A percentile compares a stretch with the other conserved stretches of the same genome.
These are phyloP conservation scores for Tiliacea citrago DNA, from an alignment of 2,888 invertebrate genomes.

Conservation along the genomic window DNA sequence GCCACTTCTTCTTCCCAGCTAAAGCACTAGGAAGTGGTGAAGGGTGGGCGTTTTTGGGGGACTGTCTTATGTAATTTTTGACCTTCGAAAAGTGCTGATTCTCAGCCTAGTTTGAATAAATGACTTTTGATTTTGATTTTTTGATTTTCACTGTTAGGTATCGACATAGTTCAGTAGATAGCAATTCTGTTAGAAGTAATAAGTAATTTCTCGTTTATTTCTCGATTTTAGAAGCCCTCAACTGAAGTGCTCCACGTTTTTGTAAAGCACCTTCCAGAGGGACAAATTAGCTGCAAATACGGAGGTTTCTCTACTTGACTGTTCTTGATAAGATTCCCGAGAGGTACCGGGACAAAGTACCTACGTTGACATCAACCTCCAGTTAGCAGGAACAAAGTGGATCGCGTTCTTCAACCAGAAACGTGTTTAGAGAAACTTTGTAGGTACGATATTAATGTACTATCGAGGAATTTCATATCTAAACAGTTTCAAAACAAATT, in stretches of 20 bases:
- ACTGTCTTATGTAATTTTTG: too few relatives aligned
- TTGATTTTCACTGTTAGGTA: too few relatives aligned
- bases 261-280: slow-evolving; percentile 27
- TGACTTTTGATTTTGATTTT: too few relatives aligned
- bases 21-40: too few relatives aligned
- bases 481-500: too few relatives aligned
- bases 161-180: background rate
- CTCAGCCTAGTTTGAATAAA: too few relatives aligned
- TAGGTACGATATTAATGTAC: background rate
- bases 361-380: slow-evolving; percentile 16
- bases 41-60: too few relatives aligned
- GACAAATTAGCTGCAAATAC: slow-evolving; percentile 49
- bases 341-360: slow-evolving; percentile 5
- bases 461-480: too few relatives aligned
- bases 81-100: too few relatives aligned
- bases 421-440: background rate
- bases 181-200: background rate
- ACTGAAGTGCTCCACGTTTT: slow-evolving; percentile 17
- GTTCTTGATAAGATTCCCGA: slow-evolving; percentile 37
- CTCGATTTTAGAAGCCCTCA: slow-evolving; percentile 2
- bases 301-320: slow-evolving; percentile 15
- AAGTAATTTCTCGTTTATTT: too few relatives aligned
- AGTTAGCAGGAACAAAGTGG: background rate
- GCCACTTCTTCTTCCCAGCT: too few relatives aligned
- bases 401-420: slow-evolving; percentile 5